Conservation (phyloP, 2,888 invertebrate genomes). For the Drosophila paranaensis region DNA sequence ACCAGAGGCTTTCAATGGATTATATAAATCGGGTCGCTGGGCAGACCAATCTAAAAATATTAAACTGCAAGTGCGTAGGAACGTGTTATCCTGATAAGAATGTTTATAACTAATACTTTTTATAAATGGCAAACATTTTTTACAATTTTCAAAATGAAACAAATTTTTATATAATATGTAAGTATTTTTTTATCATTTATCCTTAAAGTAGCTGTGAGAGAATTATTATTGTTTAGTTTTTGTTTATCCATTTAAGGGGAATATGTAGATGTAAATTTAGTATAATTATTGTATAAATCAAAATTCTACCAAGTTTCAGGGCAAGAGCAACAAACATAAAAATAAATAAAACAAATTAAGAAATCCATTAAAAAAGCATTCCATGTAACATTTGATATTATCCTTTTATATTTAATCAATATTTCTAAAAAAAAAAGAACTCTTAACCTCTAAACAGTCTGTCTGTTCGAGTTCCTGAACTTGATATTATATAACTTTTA, state of each 20-base stretch:
- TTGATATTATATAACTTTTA: too few species aligned
- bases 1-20: constrained; percentile 8
- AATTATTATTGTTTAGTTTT: constrained; percentile 1
- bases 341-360: neutral
- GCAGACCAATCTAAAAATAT: constrained; percentile 8
- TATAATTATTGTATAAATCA: neutral
- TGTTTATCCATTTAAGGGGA: constrained; percentile 3
- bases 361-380: too few species aligned
- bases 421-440: neutral
- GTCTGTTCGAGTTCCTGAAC: neutral
- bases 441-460: neutral
- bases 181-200: constrained; percentile 11
- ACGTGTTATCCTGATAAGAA: constrained; percentile 6
- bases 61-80: constrained; percentile 10
- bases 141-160: neutral
- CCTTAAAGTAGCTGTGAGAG: constrained; percentile 14
- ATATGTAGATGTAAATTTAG: neutral
- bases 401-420: neutral
- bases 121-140: constrained; percentile 1
- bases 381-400: neutral
- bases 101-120: constrained; percentile 11
- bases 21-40: constrained; percentile 6
- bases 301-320: neutral
- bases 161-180: constrained; percentile 4
- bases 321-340: neutral